Base-by-base conservation (phyloP, 1,140 invertebrate species). In the Cydia fagiglandana region DNA sequence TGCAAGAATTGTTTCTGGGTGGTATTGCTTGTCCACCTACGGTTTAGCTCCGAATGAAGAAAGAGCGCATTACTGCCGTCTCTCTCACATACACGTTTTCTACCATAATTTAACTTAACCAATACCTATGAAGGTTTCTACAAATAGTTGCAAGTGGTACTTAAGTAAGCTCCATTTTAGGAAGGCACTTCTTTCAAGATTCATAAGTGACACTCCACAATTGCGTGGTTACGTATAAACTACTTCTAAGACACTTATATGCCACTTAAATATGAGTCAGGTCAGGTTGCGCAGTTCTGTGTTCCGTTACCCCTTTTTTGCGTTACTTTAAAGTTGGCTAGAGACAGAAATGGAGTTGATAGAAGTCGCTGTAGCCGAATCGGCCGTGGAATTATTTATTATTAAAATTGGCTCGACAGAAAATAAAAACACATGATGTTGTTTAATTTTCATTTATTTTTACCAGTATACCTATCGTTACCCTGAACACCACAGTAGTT, bases 81-180 rank as follows among this genome's bases (percentile, higher is more conserved):
- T 61, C 56, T 17, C 56, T 56, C n/a, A 56, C 12, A 47, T 13
- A 47, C n/a, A 56, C 5, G 0, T 56, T 56, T 56, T 17, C 4
- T 56, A 4, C 1, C 53, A 56, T 17, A 56, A 24, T 61, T 56
- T n/a, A 4, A 56, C 15, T 17, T 56, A 20, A 17, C 7, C 53
- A n/a, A 50, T 13, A n/a, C 1, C 50, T 17, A 53, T 7, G 50
- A 12, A 24, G 56, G 56, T 61, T 61, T 61, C 56, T 61, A 61
- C 56, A 61, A 61, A 61, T 61, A 61, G 20, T 61, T 61, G 20
- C 56, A 61, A 61, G 20, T 61, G 56, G 56, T 20, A 61, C 56
- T 56, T 56, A 17, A 56, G 53, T 56, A 17, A 56, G 53, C n/a
- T 61, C 56, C 56, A 61, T 61, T 61, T 61, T 61, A 61, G 56